These are phyloP conservation scores for Lasioglossum leucozonium DNA, from an alignment of 2,888 invertebrate genomes.

Conservation along the genomic window DNA sequence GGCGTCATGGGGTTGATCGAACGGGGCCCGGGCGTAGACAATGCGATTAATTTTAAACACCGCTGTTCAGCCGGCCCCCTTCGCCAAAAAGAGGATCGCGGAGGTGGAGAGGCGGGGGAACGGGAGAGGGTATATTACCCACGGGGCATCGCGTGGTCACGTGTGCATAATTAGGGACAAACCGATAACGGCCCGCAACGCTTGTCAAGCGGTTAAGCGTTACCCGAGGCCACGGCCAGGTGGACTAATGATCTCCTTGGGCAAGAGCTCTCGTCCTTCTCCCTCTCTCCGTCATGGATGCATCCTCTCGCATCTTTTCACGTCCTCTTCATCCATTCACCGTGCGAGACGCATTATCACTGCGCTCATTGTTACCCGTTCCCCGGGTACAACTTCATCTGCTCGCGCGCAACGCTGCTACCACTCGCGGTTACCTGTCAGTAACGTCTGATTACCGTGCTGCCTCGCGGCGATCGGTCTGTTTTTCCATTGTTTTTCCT, in stretches of 20 bases:
- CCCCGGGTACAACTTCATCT: conserved; percentile 70
- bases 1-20: conserved; percentile 40
- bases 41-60: conserved; percentile 53
- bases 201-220: conserved; percentile 74
- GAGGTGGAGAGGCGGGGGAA: not conserved
- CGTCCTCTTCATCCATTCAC: conserved; percentile 71
- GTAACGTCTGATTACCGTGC: conserved; percentile 66
- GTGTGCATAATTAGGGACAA: conserved; percentile 74
- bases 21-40: conserved; percentile 46
- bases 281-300: not conserved
- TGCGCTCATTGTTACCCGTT: conserved; percentile 76
- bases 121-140: conserved; percentile 24
- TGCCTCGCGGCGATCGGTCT: conserved; percentile 57
- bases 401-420: conserved; percentile 53
- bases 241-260: conserved; percentile 80
- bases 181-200: conserved; percentile 76
- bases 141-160: conserved; percentile 61
- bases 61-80: conserved; percentile 23
- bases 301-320: conserved; percentile 47
- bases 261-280: conserved; percentile 64
- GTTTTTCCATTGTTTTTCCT: conserved; percentile 13
- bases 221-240: conserved; percentile 73
- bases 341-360: conserved; percentile 74
- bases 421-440: conserved; percentile 60
- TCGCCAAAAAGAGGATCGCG: not conserved